Conservation (phyloP, 2,888 invertebrate species). For the Cantharis rufa region DNA sequence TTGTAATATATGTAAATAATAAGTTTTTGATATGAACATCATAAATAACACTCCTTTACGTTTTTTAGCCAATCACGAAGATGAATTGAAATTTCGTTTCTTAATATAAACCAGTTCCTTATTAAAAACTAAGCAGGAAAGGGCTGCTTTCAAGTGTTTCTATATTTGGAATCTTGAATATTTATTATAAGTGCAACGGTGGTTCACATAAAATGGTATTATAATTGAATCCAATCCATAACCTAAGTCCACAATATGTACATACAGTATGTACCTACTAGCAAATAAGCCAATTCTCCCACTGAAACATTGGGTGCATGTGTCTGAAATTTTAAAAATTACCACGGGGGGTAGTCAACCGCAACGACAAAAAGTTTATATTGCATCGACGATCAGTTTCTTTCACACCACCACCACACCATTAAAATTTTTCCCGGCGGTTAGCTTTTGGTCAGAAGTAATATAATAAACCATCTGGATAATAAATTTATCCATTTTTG, state of each 20-base stretch:
- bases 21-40: neutral
- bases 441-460: neutral
- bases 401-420: neutral
- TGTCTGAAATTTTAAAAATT: neutral
- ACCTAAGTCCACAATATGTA: neutral
- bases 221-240: neutral
- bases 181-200: neutral
- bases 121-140: neutral
- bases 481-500: neutral
- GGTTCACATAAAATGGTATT: neutral
- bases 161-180: neutral
- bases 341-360: neutral
- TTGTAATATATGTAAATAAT: neutral
- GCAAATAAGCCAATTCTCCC: neutral
- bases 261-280: too few relatives aligned
- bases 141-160: neutral
- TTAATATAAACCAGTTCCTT: neutral
- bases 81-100: neutral
- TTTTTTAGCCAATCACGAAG: neutral
- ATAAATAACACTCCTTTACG: neutral
- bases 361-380: neutral
- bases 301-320: neutral
- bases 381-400: neutral
- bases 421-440: neutral
- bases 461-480: neutral